Base-by-base conservation (phyloP, 1,140 invertebrate genomes). In the Diorhabda sublineata region DNA sequence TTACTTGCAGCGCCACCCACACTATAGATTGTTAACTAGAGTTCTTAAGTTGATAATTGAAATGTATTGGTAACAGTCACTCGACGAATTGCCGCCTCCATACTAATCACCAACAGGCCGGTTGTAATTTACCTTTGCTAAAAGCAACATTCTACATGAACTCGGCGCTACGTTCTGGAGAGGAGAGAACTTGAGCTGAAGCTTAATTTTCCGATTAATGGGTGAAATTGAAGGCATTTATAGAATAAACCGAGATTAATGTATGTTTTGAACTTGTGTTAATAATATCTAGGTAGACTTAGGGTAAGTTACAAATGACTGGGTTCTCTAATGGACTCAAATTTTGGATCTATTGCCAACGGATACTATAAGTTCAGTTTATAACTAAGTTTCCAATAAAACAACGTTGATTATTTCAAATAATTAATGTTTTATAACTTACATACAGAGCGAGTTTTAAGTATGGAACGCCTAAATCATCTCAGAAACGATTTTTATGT, bases 51-150 rank as follows among this genome's bases (percentile, higher is more conserved):
- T 44, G 61, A 62, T 62, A 62, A 62, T 62, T 62, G 61, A 62
- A 62, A 62, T 62, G 42, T 62, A 62, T 62, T 42, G 61, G 61
- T n/a, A 62, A 62, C 61, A 42, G 61, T 62, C 61, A 62, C 42
- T 62, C 61, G 61, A 3, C 42, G 61, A 42, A 42, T 62, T 62
- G 61, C 61, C 5, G 61, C 61, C 41, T 45, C 42, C 43, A 62
- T 62, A 62, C 43, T 62, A 62, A 62, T 62, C 43, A 42, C 61
- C 43, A 42, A 62, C 43, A 42, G 43, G 42, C 9, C 61, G 42
- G 61, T 62, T 26, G 61, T 62, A 42, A 62, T 62, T 62, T 44
- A 62, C 61, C 43, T 43, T 11, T n/a, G 61, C 61, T 42, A 44
- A 43, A 62, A 42, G 61, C 61, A 62, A 62, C 61, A 62, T 43